Evolutionary conservation across 2,797 vertebrate species (phyloP).

Genomic region (Lithobates pipiens): DNA sequence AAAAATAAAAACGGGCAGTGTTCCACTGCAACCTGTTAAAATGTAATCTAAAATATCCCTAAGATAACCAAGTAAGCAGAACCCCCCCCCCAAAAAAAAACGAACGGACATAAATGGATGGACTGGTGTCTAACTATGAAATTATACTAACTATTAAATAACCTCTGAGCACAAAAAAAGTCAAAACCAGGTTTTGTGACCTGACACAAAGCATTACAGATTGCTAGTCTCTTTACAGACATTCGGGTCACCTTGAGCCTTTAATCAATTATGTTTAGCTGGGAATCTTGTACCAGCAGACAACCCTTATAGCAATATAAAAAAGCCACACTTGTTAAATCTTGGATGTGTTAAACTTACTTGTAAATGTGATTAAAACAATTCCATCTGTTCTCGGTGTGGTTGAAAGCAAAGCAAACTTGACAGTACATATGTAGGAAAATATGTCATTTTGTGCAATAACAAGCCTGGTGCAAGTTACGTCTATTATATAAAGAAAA

Average conservation of each 20-base stretch:
- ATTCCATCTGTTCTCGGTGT: conserved; percentile 20
- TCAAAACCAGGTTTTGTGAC: background rate
- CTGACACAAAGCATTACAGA: background rate
- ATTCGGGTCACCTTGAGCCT: background rate
- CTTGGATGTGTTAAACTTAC: conserved; percentile 4
- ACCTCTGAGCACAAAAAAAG: too few relatives aligned
- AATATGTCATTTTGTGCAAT: conserved; percentile 7
- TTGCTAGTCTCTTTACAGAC: background rate
- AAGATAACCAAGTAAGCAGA: too few relatives aligned
- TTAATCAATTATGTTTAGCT: conserved; percentile 11
- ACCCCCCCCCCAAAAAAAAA: too few relatives aligned
- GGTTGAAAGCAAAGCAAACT: background rate
- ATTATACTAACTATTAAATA: too few relatives aligned
- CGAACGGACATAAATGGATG: background rate
- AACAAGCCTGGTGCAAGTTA: background rate
- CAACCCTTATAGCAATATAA: background rate
- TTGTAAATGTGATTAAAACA: conserved; percentile 3
- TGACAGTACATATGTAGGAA: conserved; percentile 3
- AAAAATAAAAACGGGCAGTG: too few relatives aligned
- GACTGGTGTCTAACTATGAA: too few relatives aligned
- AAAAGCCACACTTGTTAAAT: conserved; percentile 6
- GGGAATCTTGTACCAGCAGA: background rate
- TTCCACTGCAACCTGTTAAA: too few relatives aligned
- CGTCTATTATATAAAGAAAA: background rate
- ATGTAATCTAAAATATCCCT: too few relatives aligned